Evolutionary conservation across 2,888 invertebrate genomes (phyloP).

Genomic region (Ormyrus thymus): DNA sequence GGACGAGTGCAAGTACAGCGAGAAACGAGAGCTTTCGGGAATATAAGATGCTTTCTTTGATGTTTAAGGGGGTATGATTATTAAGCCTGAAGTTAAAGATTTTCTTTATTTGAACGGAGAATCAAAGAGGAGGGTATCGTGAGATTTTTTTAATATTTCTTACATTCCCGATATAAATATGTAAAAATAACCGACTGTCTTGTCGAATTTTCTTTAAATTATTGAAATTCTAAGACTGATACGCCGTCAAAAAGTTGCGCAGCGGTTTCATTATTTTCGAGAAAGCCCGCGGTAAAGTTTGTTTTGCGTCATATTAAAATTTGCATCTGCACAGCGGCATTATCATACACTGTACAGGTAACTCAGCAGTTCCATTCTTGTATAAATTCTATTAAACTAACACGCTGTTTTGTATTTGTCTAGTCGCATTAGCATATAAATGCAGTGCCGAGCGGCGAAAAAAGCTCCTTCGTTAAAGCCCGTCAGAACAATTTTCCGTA

Average conservation of each 20-base stretch:
- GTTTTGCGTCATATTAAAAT: slow-evolving; percentile 20
- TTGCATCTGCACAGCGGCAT: slow-evolving; percentile 27
- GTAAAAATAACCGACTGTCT: too few relatives aligned
- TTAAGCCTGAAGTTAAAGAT: too few relatives aligned
- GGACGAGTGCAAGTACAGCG: too few relatives aligned
- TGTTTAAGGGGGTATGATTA: too few relatives aligned
- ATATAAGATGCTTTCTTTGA: too few relatives aligned
- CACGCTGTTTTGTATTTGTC: slow-evolving; percentile 31
- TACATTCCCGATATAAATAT: too few relatives aligned
- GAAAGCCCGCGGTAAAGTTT: not conserved
- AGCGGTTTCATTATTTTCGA: not conserved
- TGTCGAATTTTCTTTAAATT: too few relatives aligned
- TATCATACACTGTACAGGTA: slow-evolving; percentile 35
- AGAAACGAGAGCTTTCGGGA: too few relatives aligned
- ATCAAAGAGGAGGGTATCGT: too few relatives aligned
- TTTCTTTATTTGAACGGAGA: too few relatives aligned
- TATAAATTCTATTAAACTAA: slow-evolving; percentile 50
- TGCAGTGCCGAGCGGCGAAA: slow-evolving; percentile 18
- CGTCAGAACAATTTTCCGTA: slow-evolving; percentile 33
- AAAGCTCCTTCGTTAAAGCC: slow-evolving; percentile 43
- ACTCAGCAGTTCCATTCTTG: slow-evolving; percentile 32
- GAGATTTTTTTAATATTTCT: too few relatives aligned
- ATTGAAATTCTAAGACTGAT: too few relatives aligned
- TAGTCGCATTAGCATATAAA: slow-evolving; percentile 49
- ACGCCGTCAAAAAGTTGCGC: not conserved